Evolutionary conservation across 2,888 invertebrate genomes (phyloP).

Genomic region (Ormyrus thymus): DNA sequence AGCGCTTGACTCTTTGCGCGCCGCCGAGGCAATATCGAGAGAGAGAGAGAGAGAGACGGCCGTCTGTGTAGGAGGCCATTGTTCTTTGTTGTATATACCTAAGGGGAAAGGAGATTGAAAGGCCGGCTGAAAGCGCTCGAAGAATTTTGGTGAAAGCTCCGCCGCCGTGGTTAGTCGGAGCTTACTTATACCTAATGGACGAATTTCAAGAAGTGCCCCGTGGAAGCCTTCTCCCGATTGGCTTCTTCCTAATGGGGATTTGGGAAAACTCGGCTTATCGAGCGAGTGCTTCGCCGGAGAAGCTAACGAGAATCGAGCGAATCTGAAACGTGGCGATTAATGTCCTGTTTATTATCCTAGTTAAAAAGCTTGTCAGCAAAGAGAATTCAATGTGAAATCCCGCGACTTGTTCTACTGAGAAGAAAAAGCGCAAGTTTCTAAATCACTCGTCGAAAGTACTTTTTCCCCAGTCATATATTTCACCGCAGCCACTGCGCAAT

Average conservation of each 20-base stretch:
- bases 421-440: conserved; percentile 10
- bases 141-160: conserved; percentile 27
- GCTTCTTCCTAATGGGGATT: too few species aligned
- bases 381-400: not conserved
- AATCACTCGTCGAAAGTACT: conserved; percentile 18
- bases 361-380: not conserved
- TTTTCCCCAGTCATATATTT: conserved; percentile 19
- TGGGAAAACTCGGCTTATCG: too few species aligned
- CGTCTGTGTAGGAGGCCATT: conserved; percentile 1
- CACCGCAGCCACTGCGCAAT: not conserved
- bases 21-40: too few species aligned
- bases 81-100: conserved; percentile 23
- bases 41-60: not conserved
- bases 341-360: not conserved
- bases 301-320: too few species aligned
- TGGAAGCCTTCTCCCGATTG: too few species aligned
- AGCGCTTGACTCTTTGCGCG: not conserved
- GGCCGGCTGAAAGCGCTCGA: not conserved
- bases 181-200: too few species aligned
- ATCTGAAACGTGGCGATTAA: not conserved
- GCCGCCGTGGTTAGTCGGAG: too few species aligned
- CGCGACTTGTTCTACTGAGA: not conserved
- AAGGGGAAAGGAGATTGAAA: conserved; percentile 1
- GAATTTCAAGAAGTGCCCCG: too few species aligned
- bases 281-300: too few species aligned